Evolutionary conservation across 1,140 invertebrate genomes (phyloP), one percentile per base, ranked within the genome.

Genomic region (Brachionus paranguensis): DNA sequence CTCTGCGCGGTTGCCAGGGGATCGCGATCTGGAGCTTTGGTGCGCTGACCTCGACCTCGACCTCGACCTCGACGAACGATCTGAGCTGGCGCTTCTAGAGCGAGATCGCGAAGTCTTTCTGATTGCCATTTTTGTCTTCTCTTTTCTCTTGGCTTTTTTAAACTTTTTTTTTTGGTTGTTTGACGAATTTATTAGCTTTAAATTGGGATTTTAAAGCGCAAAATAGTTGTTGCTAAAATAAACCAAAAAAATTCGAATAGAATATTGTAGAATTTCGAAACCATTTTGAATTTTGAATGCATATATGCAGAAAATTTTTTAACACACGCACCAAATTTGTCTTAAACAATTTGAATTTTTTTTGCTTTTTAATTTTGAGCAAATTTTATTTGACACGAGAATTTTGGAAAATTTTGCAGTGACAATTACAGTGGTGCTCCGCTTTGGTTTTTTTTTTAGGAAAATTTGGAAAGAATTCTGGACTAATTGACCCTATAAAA

Each of bases 251-350:
- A 24, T 24, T n/a, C 10, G 17, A 72, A 72, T 72, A 45, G 68
- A 72, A 72, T 72, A n/a, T 72, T 72, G 68, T 72, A 72, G 68
- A 72, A 72, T 72, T 72, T 72, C 33, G 65, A 68, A 68, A 68
- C 33, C 33, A 68, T 68, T 24, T 33, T 68, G 27, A 29, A 37
- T 37, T 37, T 24, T 68, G 7, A 0, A n/a, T 68, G 33, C 65
- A 68, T 37, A 4, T 41, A 20, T 10, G 10, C n/a, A 60, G 8
- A 41, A 68, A 41, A 37, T 14, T 65, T 27, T 65, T n/a, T 24
- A 1, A 12, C 5, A 4, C 5, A n/a, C 12, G 65, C 65, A 68
- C 5, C 12, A 33, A n/a, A 33, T 33, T 68, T 68, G 65, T 68
- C 65, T 68, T 68, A 68, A 24, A n/a, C 10, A 2, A 37, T 68